Evolutionary conservation across 2,113 vertebrate genomes (phyloP), one percentile per base, ranked within the genome.

Genomic region (Chascanopsetta lugubris): DNA sequence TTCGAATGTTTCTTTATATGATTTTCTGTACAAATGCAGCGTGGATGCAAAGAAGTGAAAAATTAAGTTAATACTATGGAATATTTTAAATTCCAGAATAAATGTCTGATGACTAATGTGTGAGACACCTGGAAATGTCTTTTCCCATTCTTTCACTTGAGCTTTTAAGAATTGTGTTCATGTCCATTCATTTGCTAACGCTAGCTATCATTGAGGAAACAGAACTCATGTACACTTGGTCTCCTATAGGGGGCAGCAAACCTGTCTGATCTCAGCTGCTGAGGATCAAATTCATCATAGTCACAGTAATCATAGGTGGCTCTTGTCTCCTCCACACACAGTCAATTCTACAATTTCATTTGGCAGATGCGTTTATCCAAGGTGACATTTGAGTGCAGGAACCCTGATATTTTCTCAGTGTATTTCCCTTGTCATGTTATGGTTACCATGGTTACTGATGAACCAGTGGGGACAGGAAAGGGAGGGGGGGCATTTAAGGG

Each of bases 11-110:
- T 8, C 47, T 47, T 50, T 29, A 13, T 3, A 3, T 21, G 18
- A 26, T 22, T 62, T 66, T 51, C 17, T 66, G 43, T 45, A 21
- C 58, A 57, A 61, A 63, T 36, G 42, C 11, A 56, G 42, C 17
- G 4, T 42, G 45, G 27, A 55, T 72, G 30, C 11, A 45, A 73
- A 59, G 36, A 64, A 74, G 5, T 51, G 3, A 2, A 60, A 25
- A 22, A 26, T 1, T 17, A 24, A 38, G 46, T 26, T 26, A 26
- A 32, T 21, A 1, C 21, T 34, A 42, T 42, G 29, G 29, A 30
- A 30, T 5, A 30, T 15, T 60, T 32, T n/a, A 15, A 4, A 32
- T 21, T 24, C 15, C 26, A 27, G 30, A 64, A 29, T 53, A 27
- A 65, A 47, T 11, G 5, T 49, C 5, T 18, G 21, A 45, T 51